phyloP scores from a whole-genome alignment of 1,140 invertebrate species.

The Bemisia tabaci region DNA sequence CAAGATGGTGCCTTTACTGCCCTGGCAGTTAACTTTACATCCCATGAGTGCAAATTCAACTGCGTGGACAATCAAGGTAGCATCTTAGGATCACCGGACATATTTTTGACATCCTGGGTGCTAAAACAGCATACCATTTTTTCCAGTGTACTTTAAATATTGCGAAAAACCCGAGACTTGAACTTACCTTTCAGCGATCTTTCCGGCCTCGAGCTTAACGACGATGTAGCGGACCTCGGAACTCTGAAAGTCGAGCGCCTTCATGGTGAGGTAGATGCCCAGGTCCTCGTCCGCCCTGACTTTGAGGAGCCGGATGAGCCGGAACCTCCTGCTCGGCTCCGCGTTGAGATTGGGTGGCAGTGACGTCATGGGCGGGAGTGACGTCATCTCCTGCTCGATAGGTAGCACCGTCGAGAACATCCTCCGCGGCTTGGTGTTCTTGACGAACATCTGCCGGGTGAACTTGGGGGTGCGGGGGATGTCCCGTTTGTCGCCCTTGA shows the following conservation, averaged over 20 bases:
- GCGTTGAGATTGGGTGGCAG: conserved; percentile 30
- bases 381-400: conserved; percentile 30
- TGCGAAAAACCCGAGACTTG: too few relatives aligned
- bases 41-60: too few relatives aligned
- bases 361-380: conserved; percentile 32
- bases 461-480: conserved; percentile 16
- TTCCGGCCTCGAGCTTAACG: conserved; percentile 62
- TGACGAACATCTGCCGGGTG: conserved; percentile 21
- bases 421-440: conserved; percentile 6
- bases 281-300: conserved; percentile 47
- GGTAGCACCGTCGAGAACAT: background rate
- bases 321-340: conserved; percentile 21
- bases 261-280: conserved; percentile 53
- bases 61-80: too few relatives aligned
- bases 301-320: conserved; percentile 34
- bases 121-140: too few relatives aligned
- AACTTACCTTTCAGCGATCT: conserved; percentile 59
- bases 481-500: background rate
- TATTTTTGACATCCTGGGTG: too few relatives aligned
- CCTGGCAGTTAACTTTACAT: too few relatives aligned
- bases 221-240: conserved; percentile 62
- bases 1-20: too few relatives aligned
- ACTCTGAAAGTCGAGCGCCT: conserved; percentile 33
- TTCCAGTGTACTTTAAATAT: too few relatives aligned
- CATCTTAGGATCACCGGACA: too few relatives aligned